Base-by-base conservation (phyloP, 2,797 vertebrate species). In the Cirrhinus mrigala region DNA sequence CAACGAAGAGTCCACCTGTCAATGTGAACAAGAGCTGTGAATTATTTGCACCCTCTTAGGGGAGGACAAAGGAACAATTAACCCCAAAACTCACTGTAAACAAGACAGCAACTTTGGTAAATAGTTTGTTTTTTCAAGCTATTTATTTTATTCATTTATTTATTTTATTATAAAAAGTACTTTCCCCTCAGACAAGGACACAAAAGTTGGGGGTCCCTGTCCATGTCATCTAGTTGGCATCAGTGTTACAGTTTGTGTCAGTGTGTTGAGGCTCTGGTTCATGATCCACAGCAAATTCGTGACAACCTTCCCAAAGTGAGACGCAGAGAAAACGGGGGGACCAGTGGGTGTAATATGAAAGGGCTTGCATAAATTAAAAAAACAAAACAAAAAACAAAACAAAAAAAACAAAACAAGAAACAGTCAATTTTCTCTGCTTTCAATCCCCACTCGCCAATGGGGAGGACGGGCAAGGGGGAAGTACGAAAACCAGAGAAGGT, bases 361-460 rank as follows among this genome's bases (percentile, higher is more conserved):
- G 97, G 82, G 97, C 97, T 98, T 99, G 98, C 97, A 99, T 99
- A 99, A 99, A 99, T 99, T 97, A 98, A 99, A 97, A 99, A 94
- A 95, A 95, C 93, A 96, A 29, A 29, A 64, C 6, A 52, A 37
- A 56, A 95, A 9, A 18, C 83, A 85, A 96, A 96, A 96, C 94
- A 94, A 95, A 95, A 95, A 96, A 83, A 46, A 50, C 1, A 75
- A 76, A 62, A 48, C 20, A 71, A 71, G 54, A 87, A 90, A 95
- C 89, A 97, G 97, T 98, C 96, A 97, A 96, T 94, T 97, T 96
- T 97, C 96, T 96, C 96, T 97, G 94, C 92, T 97, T 96, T 96
- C 94, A 96, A 94, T 97, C 95, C 96, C 96, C 95, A 97, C 95
- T 96, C 96, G 96, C 96, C 95, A 96, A 93, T 93, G 93, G 78